These are phyloP conservation scores for Drosophila birchii DNA, from an alignment of 2,888 invertebrate species.

Conservation along the genomic window DNA sequence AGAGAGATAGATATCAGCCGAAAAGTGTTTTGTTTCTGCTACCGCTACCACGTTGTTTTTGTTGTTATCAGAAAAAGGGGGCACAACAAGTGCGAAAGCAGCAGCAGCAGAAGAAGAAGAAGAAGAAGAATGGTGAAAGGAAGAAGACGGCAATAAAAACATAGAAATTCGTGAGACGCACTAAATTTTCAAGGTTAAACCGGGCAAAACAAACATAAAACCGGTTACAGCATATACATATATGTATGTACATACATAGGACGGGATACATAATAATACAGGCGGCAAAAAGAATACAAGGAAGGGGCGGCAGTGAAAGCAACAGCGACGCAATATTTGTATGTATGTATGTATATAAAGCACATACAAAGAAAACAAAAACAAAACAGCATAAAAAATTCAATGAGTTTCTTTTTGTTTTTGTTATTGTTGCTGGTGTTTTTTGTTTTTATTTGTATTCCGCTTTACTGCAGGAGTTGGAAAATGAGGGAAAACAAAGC, in stretches of 20 bases:
- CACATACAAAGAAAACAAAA: not conserved
- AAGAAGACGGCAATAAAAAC: slow-evolving; percentile 58
- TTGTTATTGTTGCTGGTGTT: not conserved
- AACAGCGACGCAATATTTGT: slow-evolving; percentile 51
- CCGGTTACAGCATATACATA: slow-evolving; percentile 70
- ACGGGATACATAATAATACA: slow-evolving; percentile 25
- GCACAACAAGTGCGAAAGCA: slow-evolving; percentile 71
- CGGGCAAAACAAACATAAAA: slow-evolving; percentile 82
- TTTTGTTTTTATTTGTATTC: slow-evolving; percentile 14
- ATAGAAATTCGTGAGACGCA: slow-evolving; percentile 57
- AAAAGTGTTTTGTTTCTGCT: slow-evolving; percentile 26
- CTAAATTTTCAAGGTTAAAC: slow-evolving; percentile 82
- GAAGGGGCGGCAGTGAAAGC: slow-evolving; percentile 29
- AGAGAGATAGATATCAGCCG: slow-evolving; percentile 3
- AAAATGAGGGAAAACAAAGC: not conserved
- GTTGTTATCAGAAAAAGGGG: slow-evolving; percentile 36
- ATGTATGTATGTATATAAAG: too few relatives aligned
- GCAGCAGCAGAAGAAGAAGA: slow-evolving; percentile 46
- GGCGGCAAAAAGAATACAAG: slow-evolving; percentile 5
- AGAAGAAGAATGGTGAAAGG: slow-evolving; percentile 43
- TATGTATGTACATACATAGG: slow-evolving; percentile 12
- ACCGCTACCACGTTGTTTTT: slow-evolving; percentile 9
- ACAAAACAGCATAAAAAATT: slow-evolving; percentile 4
- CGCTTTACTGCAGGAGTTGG: not conserved
- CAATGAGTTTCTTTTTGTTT: slow-evolving; percentile 7